Evolutionary conservation across 2,113 vertebrate genomes (phyloP).

Genomic region (Leptobrachium leishanense): DNA sequence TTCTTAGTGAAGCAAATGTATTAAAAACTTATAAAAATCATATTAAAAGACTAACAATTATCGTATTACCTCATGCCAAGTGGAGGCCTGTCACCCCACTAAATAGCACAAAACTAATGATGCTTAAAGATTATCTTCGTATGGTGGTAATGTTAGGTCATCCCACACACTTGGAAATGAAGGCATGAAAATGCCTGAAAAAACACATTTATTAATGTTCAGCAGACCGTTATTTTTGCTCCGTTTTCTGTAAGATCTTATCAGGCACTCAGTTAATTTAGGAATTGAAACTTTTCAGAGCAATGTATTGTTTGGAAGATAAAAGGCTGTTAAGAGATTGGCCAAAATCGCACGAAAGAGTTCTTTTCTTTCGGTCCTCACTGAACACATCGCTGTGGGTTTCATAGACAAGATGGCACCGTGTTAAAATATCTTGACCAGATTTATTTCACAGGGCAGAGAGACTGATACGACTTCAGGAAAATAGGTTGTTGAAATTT

Average conservation of each 20-base stretch:
- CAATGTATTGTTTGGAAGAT: conserved; percentile 54
- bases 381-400: conserved; percentile 38
- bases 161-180: conserved; percentile 35
- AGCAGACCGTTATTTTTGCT: conserved; percentile 58
- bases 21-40: neutral
- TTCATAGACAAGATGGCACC: conserved; percentile 66
- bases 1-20: neutral
- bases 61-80: conserved; percentile 4
- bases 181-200: conserved; percentile 28
- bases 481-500: conserved; percentile 53
- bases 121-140: conserved; percentile 27
- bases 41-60: conserved; percentile 2
- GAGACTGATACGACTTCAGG: conserved; percentile 58
- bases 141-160: conserved; percentile 26
- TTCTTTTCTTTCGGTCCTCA: conserved; percentile 20
- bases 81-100: neutral
- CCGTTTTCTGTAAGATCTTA: conserved; percentile 56
- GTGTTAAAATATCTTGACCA: conserved; percentile 51
- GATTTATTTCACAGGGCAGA: conserved; percentile 65
- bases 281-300: conserved; percentile 53
- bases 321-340: conserved; percentile 48
- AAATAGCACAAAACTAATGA: conserved; percentile 14
- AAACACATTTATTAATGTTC: conserved; percentile 54
- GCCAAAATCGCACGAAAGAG: conserved; percentile 22
- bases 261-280: conserved; percentile 52